Conservation (phyloP, 2,797 vertebrate species). For the Chaenodraco wilsoni region DNA sequence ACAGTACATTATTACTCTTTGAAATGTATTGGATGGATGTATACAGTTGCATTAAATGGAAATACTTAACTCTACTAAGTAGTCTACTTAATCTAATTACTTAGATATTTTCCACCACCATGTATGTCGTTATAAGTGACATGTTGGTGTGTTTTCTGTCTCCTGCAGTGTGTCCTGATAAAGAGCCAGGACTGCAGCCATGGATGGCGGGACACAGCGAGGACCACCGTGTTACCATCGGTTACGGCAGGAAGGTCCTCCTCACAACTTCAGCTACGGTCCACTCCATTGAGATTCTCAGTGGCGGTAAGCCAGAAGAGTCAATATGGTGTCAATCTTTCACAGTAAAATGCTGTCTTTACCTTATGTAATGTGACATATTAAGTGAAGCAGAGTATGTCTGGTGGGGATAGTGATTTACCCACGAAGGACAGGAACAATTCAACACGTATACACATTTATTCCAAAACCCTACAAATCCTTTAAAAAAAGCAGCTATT, state of each 20-base stretch:
- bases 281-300: constrained; percentile 89
- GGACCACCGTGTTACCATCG: constrained; percentile 83
- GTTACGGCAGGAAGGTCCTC: constrained; percentile 84
- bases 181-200: constrained; percentile 85
- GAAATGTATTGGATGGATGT: background rate
- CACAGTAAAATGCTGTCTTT: background rate
- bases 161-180: constrained; percentile 85
- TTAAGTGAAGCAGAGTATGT: background rate
- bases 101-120: background rate
- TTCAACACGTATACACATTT: too few relatives aligned
- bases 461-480: too few relatives aligned
- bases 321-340: background rate
- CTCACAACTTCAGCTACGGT: constrained; percentile 91
- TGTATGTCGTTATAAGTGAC: background rate
- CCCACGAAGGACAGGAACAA: too few relatives aligned
- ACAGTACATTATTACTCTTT: background rate
- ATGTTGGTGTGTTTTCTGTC: background rate
- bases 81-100: background rate
- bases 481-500: too few relatives aligned
- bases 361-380: background rate
- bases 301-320: constrained; percentile 83
- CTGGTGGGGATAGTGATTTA: too few relatives aligned
- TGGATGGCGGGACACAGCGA: constrained; percentile 90
- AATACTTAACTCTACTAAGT: background rate
- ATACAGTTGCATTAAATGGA: background rate